Conservation (phyloP, 2,113 vertebrate genomes). For the Thermophis baileyi region DNA sequence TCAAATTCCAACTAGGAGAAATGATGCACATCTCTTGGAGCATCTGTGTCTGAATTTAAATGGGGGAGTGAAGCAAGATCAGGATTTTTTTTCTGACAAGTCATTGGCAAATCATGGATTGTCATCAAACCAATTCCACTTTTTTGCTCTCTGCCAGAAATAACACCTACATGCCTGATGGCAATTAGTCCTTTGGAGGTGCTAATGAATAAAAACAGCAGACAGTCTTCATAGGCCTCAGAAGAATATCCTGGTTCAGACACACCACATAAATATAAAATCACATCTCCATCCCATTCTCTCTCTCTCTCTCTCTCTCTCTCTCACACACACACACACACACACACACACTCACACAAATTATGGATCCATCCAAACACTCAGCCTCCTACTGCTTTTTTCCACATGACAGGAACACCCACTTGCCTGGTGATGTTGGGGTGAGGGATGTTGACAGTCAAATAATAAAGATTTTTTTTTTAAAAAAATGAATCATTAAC, state of each 20-base stretch:
- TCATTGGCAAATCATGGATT: conserved; percentile 78
- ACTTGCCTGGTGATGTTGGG: conserved; percentile 42
- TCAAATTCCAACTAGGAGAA: conserved; percentile 60
- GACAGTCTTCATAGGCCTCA: conserved; percentile 59
- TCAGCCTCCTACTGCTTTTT: conserved; percentile 41
- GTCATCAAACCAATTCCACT: conserved; percentile 78
- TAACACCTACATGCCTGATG: conserved; percentile 82
- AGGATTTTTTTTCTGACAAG: conserved; percentile 72
- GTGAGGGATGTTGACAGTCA: conserved; percentile 47
- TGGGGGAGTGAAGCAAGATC: conserved; percentile 76
- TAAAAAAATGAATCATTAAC: conserved; percentile 55
- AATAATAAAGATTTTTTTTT: conserved; percentile 44
- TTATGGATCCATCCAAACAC: neutral
- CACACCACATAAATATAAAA: conserved; percentile 28
- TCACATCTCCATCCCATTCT: neutral
- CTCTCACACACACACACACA: neutral
- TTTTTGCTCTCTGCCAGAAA: conserved; percentile 75
- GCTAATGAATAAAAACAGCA: conserved; percentile 79
- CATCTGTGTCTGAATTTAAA: conserved; percentile 80
- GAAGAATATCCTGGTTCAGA: conserved; percentile 67
- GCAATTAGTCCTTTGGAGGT: conserved; percentile 79
- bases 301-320: no score
- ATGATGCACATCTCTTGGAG: conserved; percentile 67
- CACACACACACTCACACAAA: no score
- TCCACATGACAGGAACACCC: conserved; percentile 48